Conservation (phyloP, 35 echinoderm and acorn worm species). For the Hemicentrotus pulcherrimus region DNA sequence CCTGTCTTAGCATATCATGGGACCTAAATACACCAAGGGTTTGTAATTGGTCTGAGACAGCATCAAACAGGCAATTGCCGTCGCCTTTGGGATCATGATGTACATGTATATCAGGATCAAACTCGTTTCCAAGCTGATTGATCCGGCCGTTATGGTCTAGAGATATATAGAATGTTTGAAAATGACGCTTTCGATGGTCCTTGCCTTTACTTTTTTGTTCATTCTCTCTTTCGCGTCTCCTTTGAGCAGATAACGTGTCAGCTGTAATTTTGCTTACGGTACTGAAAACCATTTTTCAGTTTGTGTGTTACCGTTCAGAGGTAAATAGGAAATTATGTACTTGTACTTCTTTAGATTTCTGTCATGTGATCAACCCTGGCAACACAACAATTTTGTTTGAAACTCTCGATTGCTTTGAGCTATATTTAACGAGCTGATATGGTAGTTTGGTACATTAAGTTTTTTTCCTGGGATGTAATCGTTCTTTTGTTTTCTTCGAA, state of each 20-base stretch:
- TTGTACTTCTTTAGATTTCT: neutral
- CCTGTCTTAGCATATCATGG: too few relatives aligned
- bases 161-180: neutral
- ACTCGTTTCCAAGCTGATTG: too few relatives aligned
- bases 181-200: neutral
- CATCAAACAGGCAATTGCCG: too few relatives aligned
- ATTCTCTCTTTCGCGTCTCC: conserved; percentile 30
- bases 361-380: conserved; percentile 16
- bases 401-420: neutral
- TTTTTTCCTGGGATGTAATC: neutral
- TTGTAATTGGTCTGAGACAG: too few relatives aligned
- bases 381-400: conserved; percentile 2
- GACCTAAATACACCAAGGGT: too few relatives aligned
- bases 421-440: conserved; percentile 21
- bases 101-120: too few relatives aligned
- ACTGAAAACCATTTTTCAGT: neutral
- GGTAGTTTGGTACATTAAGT: conserved; percentile 41
- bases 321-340: too few relatives aligned
- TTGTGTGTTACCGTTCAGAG: too few relatives aligned
- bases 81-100: too few relatives aligned
- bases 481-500: neutral
- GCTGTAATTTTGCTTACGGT: conserved; percentile 11
- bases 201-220: neutral
- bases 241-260: conserved; percentile 16
- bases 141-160: too few relatives aligned